Evolutionary conservation across 1,140 invertebrate species (phyloP).

Genomic region (Diorhabda sublineata): DNA sequence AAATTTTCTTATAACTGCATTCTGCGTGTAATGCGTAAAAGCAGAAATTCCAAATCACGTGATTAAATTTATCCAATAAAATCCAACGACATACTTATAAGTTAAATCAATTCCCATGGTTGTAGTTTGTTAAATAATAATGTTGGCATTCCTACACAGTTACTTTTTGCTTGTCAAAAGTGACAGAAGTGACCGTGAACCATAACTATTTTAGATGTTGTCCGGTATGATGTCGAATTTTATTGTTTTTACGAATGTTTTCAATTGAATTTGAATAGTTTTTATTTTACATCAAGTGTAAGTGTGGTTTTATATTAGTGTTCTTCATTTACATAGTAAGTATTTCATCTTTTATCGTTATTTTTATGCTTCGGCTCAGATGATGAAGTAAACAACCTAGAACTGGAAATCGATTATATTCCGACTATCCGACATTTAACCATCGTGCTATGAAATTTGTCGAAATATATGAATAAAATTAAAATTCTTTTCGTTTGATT

Average conservation of each 20-base stretch:
- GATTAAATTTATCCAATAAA: no score
- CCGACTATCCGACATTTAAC: constrained; percentile 7
- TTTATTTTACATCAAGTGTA: neutral
- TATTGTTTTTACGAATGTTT: constrained; percentile 3
- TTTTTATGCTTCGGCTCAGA: constrained; percentile 9
- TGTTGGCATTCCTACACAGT: constrained; percentile 1
- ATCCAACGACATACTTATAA: neutral
- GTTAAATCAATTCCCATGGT: neutral
- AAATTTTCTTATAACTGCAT: no score
- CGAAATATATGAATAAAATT: neutral
- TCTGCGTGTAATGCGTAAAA: no score
- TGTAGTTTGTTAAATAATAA: neutral
- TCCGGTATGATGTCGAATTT: neutral
- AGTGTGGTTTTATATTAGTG: neutral
- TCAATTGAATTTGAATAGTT: constrained; percentile 1
- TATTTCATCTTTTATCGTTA: neutral
- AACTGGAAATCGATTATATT: constrained; percentile 14
- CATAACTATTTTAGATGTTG: neutral
- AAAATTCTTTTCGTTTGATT: neutral
- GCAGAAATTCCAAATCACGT: no score
- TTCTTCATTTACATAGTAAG: constrained; percentile 5
- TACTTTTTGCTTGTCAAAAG: neutral
- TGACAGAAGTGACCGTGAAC: neutral
- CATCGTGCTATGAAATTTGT: neutral
- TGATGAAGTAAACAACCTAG: constrained; percentile 11